Evolutionary conservation across 35 echinoderm and acorn worm genomes (phyloP), one percentile per base, ranked within the genome.

Genomic region (Ophiothrix spiculata): DNA sequence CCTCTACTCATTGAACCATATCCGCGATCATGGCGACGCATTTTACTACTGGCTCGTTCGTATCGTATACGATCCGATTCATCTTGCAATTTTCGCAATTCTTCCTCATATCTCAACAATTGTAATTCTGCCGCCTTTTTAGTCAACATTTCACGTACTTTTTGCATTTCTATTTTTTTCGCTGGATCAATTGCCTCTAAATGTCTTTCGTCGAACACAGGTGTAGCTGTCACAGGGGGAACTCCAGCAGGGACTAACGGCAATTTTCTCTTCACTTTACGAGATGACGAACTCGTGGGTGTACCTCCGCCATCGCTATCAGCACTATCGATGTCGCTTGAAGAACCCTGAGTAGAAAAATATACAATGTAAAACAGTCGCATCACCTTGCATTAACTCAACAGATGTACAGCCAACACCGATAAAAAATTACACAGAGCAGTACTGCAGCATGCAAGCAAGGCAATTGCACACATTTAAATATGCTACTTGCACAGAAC

Each of bases 91-190:
- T 83, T 90, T 21, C 85, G 78, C 23, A 90, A 56, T 87, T 97
- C 91, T 17, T 90, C 87, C 56, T 97, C 87, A 1, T 86, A 64
- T 74, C 92, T 64, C 75, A 94, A 80, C 74, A 87, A 89, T 75
- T 99, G 92, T 40, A 99, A 76, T 80, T 94, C 88, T 28, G 88
- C 92, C 21, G 96, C 92, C 64, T 99, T 99, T 32, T 89, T 74
- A 76, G 82, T 90, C 64, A 99, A 83, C 60, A 99, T 77, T 39
- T 93, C 92, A 1, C 77, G 74, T 13, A 99, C 92, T 78, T 91
- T 91, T 39, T 94, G 83, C 32, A 99, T 54, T 75, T 98, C 91
- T 14, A 93, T 32, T 78, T 89, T 79, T 69, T 84, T 86, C 28
- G 91, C 85, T 17, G 82, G 74, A 56, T 99, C 96, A 33, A 46